phyloP scores from a whole-genome alignment of 2,797 vertebrate species.

The Pseudopleuronectes americanus region DNA sequence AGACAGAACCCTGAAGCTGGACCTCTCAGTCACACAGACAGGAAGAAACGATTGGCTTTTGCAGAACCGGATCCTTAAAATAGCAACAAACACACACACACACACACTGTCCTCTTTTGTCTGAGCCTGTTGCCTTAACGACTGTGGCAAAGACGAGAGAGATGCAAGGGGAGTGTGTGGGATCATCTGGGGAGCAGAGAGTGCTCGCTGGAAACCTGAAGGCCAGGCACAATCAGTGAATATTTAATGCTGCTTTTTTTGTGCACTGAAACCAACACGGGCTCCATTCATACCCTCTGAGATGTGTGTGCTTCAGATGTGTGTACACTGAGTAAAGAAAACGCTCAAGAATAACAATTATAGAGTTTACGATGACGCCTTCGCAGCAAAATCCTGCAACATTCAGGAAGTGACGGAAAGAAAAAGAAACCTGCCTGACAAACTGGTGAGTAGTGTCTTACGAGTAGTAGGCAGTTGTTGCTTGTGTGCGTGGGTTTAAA shows the following conservation, averaged over 20 bases:
- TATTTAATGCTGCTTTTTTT: conserved; percentile 64
- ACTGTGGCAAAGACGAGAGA: conserved; percentile 17
- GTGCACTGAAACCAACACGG: conserved; percentile 35
- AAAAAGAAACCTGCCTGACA: too few species aligned
- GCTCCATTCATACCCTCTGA: neutral
- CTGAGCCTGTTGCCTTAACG: conserved; percentile 50
- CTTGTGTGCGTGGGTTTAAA: neutral
- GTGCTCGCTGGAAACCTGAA: conserved; percentile 43
- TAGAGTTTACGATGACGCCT: neutral
- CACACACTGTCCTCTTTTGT: conserved; percentile 29
- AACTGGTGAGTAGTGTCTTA: too few species aligned
- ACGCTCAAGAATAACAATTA: neutral
- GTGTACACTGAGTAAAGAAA: too few species aligned
- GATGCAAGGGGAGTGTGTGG: conserved; percentile 10
- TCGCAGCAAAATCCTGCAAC: neutral
- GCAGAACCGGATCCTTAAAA: conserved; percentile 39
- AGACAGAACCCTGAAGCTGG: conserved; percentile 24
- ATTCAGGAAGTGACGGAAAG: neutral
- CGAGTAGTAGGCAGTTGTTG: too few species aligned
- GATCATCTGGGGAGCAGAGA: conserved; percentile 40
- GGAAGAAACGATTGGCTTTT: neutral
- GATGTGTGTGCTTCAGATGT: neutral
- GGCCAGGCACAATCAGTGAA: conserved; percentile 51
- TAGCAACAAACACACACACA: conserved; percentile 17
- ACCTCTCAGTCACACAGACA: conserved; percentile 15